Evolutionary conservation across 2,888 invertebrate species (phyloP), one percentile per base, ranked within the genome.

Genomic region (Drosophila quinaria): DNA sequence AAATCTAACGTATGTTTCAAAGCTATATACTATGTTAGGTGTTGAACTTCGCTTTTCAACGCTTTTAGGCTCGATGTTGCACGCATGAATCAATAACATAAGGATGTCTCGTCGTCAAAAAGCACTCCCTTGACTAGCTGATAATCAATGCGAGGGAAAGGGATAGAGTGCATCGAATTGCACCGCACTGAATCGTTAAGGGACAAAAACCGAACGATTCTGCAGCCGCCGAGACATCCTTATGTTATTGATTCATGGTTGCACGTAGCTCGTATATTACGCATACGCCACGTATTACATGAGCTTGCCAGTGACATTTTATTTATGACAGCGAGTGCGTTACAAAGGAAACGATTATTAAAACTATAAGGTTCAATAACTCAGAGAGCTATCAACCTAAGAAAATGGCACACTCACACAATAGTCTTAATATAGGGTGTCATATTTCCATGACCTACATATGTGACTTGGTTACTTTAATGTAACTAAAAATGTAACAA

Each of bases 301-400:
- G 47, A 55, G 61, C 68, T 61, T 81, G 70, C 75, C 75, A 62
- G 52, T 39, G 60, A 51, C 49, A 56, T 52, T 64, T 76, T 86
- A 73, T 79, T 75, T 72, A 80, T 80, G 79, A 55, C 62, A 64
- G 41, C 49, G 25, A 19, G 49, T 25, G 54, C 47, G 74, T 13
- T 13, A 55, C 31, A 49, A 59, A 61, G 31, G 49, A 50, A 59
- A 15, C 19, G 44, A 46, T 37, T 33, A 5, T 11, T 22, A n/a
- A 51, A 66, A 66, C 67, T 50, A 25, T 31, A 44, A 59, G 35
- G 31, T 58, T 50, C 63, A 85, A 66, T 70, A 76, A 85, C n/a
- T n/a, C n/a, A n/a, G n/a, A 29, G 31, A 59, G 33, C 50, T 64
- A 58, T 79, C 60, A 60, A 59, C 63, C 25, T 25, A 50, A 17